Conservation (phyloP, 30 jellyfish, hydroid and myxozoan species). For the Chrysaora quinquecirrha region DNA sequence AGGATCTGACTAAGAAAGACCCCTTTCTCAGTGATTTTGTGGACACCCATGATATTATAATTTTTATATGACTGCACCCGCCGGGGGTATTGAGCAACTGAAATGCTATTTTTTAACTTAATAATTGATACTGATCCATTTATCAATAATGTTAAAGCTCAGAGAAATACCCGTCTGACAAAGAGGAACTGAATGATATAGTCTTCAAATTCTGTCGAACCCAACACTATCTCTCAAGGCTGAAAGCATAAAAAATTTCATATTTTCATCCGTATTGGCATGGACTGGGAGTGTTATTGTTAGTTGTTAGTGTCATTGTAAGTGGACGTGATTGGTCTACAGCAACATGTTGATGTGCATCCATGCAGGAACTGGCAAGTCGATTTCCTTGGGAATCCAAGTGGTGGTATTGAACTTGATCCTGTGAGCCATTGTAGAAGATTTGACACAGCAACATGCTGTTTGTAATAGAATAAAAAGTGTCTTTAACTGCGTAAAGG, state of each 20-base stretch:
- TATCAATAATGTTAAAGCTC: too few species aligned
- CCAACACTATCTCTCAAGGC: not conserved
- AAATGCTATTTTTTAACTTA: too few species aligned
- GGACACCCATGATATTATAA: too few species aligned
- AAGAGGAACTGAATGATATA: too few species aligned
- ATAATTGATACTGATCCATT: too few species aligned
- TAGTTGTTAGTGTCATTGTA: slow-evolving; percentile 3
- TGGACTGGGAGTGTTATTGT: slow-evolving; percentile 15
- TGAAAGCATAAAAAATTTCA: not conserved
- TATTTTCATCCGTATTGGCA: not conserved
- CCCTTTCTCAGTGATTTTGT: too few species aligned
- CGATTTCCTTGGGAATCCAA: slow-evolving; percentile 10
- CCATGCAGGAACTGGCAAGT: slow-evolving; percentile 2
- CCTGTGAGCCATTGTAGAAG: slow-evolving; percentile 11
- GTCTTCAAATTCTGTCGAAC: not conserved
- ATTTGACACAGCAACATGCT: not conserved
- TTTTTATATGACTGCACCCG: too few species aligned
- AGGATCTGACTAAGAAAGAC: too few species aligned
- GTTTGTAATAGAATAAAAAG: too few species aligned
- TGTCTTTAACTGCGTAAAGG: too few species aligned
- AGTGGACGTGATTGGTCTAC: slow-evolving; percentile 13
- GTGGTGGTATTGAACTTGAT: slow-evolving; percentile 4
- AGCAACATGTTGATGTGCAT: not conserved
- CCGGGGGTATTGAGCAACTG: too few species aligned
- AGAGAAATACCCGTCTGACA: too few species aligned